phyloP scores from a whole-genome alignment of 2,113 vertebrate genomes.

The Delphinus delphis region DNA sequence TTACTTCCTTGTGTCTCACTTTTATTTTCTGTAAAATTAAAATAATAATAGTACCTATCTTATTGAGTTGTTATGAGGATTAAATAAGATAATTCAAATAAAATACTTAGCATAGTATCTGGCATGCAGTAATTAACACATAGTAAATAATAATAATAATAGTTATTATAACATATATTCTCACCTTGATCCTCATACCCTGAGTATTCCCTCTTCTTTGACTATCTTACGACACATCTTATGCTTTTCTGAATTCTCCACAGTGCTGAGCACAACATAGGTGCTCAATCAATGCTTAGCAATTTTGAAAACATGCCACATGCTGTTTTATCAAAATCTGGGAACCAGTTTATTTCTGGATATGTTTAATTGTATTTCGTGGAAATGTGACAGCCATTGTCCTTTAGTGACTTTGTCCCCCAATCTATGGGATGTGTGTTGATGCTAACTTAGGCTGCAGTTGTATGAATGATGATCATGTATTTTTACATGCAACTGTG shows the following conservation, averaged over 20 bases:
- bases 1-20: background rate
- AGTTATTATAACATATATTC: background rate
- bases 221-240: background rate
- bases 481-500: constrained; percentile 8
- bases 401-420: constrained; percentile 16
- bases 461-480: background rate
- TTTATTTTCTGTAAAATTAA: background rate
- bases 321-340: constrained; percentile 59
- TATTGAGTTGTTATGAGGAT: background rate
- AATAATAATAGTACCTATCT: background rate
- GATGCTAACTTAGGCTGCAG: background rate
- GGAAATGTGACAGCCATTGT: constrained; percentile 8
- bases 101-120: constrained; percentile 23
- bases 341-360: constrained; percentile 44
- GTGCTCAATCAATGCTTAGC: constrained; percentile 30
- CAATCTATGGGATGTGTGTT: background rate
- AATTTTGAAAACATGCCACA: constrained; percentile 30
- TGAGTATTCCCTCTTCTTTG: background rate
- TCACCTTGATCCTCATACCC: background rate
- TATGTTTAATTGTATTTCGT: constrained; percentile 43
- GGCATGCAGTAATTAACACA: background rate
- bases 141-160: background rate
- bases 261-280: background rate
- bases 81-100: background rate
- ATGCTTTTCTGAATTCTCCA: background rate